Evolutionary conservation across 2,797 vertebrate genomes (phyloP).

Genomic region (Chelon labrosus): DNA sequence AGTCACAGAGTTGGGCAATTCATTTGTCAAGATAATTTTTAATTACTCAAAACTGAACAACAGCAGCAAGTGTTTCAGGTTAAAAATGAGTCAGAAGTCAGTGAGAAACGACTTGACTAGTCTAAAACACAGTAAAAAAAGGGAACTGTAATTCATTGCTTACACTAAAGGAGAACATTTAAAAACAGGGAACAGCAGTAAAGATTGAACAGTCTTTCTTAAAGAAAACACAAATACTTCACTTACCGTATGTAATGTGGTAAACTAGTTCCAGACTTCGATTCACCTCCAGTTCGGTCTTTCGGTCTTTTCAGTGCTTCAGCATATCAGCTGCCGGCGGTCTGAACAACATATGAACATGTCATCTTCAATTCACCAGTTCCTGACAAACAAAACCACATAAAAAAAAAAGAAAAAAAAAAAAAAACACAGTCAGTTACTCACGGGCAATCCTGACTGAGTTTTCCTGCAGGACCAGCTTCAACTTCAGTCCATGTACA

Average conservation of each 20-base stretch:
- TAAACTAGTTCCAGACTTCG: neutral
- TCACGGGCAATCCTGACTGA: conserved; percentile 1
- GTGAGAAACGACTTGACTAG: neutral
- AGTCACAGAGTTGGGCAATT: no score
- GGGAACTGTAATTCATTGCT: neutral
- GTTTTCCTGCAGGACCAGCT: conserved; percentile 4
- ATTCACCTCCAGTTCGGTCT: neutral
- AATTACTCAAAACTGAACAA: no score
- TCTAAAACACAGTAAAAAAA: neutral
- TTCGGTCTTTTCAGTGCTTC: conserved; percentile 2
- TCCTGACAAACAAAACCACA: neutral
- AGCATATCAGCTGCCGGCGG: conserved; percentile 14
- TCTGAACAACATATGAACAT: conserved; percentile 34
- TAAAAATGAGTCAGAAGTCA: no score
- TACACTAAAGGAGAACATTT: no score
- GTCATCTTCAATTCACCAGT: conserved; percentile 24
- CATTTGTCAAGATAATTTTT: no score
- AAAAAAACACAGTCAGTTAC: neutral
- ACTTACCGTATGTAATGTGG: conserved; percentile 46
- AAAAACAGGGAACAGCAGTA: neutral
- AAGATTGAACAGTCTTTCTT: neutral
- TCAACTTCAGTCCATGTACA: conserved; percentile 4
- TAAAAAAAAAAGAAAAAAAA: no score
- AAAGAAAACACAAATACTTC: neutral
- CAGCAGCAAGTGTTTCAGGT: no score